Evolutionary conservation across 1,140 invertebrate genomes (phyloP).

Genomic region (Atta cephalotes): DNA sequence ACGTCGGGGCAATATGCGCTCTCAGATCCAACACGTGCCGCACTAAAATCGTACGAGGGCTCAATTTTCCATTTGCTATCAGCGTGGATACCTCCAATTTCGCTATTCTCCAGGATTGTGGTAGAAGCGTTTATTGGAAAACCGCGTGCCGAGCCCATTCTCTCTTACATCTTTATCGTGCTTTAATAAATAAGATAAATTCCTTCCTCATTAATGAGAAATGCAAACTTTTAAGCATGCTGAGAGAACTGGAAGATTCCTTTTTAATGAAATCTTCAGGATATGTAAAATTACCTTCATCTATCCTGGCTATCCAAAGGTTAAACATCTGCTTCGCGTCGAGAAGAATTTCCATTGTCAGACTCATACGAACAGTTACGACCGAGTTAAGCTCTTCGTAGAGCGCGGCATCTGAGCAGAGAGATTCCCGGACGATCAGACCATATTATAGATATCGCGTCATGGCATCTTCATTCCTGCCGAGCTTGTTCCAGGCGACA

Average conservation of each 20-base stretch:
- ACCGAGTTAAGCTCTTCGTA: slow-evolving; percentile 10
- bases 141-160: neutral
- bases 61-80: slow-evolving; percentile 81
- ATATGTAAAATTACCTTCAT: neutral
- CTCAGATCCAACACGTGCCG: slow-evolving; percentile 75
- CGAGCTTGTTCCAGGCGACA: neutral
- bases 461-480: neutral
- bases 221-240: neutral
- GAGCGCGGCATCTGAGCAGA: neutral
- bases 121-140: slow-evolving; percentile 58
- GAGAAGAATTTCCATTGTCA: slow-evolving; percentile 15
- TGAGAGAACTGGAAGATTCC: neutral
- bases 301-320: neutral
- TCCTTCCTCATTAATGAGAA: slow-evolving; percentile 21
- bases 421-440: neutral
- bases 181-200: slow-evolving; percentile 57
- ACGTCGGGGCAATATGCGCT: slow-evolving; percentile 69
- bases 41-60: slow-evolving; percentile 82
- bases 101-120: slow-evolving; percentile 65
- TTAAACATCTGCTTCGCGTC: slow-evolving; percentile 7
- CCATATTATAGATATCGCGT: slow-evolving; percentile 33
- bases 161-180: slow-evolving; percentile 42
- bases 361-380: slow-evolving; percentile 2
- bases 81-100: slow-evolving; percentile 62
- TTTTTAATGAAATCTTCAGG: slow-evolving; percentile 15